These are phyloP conservation scores for Tetranychus urticae DNA, from an alignment of 1,140 invertebrate genomes.

Conservation along the genomic window DNA sequence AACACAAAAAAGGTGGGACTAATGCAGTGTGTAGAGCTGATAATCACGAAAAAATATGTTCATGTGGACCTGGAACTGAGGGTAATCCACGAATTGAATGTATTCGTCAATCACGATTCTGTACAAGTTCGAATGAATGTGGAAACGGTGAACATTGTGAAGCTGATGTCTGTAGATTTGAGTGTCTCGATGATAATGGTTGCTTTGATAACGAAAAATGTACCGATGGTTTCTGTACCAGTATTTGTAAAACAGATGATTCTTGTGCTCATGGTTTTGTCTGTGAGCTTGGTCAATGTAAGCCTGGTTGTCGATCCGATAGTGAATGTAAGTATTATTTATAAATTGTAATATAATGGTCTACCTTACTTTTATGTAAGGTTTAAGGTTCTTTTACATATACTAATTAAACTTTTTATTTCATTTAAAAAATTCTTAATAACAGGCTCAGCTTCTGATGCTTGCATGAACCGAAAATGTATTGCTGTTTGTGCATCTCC, in stretches of 20 bases:
- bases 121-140: conserved; percentile 36
- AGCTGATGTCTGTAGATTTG: conserved; percentile 28
- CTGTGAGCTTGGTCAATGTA: conserved; percentile 55
- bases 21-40: conserved; percentile 43
- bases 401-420: too few species aligned
- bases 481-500: conserved; percentile 33
- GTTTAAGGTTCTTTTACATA: too few species aligned
- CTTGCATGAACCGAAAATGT: conserved; percentile 31
- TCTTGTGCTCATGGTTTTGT: conserved; percentile 51
- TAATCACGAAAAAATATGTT: conserved; percentile 44
- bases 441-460: conserved; percentile 31
- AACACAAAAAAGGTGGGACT: too few species aligned
- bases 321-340: conserved; percentile 32
- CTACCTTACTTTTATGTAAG: background rate
- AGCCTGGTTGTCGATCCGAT: conserved; percentile 42
- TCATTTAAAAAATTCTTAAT: too few species aligned
- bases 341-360: conserved; percentile 15
- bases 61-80: conserved; percentile 26
- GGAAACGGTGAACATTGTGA: conserved; percentile 50
- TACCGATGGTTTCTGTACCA: conserved; percentile 12
- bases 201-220: conserved; percentile 34
- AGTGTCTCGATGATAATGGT: conserved; percentile 14
- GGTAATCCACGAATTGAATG: conserved; percentile 13
- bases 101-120: conserved; percentile 14
- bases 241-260: conserved; percentile 19